Percentiles rank a stretch among this genome's conserved stretches.
Conservation (phyloP, 2,113 vertebrate genomes). For the Serilophus lunatus region DNA sequence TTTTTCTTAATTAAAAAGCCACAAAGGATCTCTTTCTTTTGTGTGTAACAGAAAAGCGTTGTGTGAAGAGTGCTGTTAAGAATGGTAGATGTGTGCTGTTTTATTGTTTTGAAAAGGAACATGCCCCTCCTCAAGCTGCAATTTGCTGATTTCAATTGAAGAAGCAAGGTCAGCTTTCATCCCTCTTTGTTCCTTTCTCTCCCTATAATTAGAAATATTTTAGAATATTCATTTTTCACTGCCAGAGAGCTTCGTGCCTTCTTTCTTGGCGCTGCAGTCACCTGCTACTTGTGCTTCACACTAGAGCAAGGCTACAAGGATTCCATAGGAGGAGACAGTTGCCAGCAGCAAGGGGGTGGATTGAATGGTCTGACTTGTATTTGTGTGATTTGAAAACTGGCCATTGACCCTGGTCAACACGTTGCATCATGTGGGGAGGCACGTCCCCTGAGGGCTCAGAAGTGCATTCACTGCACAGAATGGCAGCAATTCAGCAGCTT, state of each 20-base stretch:
- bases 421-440: too few relatives aligned
- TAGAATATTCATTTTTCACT: background rate
- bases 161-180: background rate
- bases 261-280: background rate
- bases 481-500: background rate
- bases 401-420: background rate
- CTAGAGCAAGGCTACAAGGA: background rate
- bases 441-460: accelerated
- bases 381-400: background rate
- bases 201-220: background rate
- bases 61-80: background rate
- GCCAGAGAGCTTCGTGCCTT: background rate
- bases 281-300: accelerated
- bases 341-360: background rate
- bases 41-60: background rate
- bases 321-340: background rate
- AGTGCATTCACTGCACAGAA: background rate
- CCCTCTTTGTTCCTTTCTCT: background rate
- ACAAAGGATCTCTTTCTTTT: background rate
- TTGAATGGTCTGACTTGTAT: background rate
- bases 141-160: background rate
- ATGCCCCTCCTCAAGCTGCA: background rate
- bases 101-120: background rate
- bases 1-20: background rate
- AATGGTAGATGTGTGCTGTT: background rate